These are phyloP conservation scores for Phaedon cochleariae DNA, from an alignment of 2,888 invertebrate species.

Conservation along the genomic window DNA sequence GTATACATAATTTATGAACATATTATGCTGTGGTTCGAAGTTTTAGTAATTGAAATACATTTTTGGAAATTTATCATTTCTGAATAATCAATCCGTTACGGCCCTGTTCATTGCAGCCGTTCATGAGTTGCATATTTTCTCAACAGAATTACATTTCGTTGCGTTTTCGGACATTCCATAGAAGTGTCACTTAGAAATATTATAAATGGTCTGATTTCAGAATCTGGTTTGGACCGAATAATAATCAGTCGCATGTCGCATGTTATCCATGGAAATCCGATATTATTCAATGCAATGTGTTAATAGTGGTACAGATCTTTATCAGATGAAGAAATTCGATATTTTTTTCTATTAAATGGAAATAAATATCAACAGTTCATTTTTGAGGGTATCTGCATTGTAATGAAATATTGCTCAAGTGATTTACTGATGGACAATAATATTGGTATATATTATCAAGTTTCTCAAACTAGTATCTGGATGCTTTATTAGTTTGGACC, in stretches of 20 bases:
- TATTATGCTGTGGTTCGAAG: too few species aligned
- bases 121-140: constrained; percentile 59
- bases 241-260: constrained; percentile 51
- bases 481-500: too few species aligned
- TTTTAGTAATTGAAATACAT: too few species aligned
- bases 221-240: constrained; percentile 49
- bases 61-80: constrained; percentile 15
- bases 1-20: too few species aligned
- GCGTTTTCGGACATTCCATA: constrained; percentile 56
- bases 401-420: too few species aligned
- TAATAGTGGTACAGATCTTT: constrained; percentile 28
- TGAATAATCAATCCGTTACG: too few species aligned
- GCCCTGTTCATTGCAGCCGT: constrained; percentile 52
- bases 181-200: constrained; percentile 61
- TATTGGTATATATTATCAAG: too few species aligned
- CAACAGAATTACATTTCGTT: constrained; percentile 51
- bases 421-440: too few species aligned
- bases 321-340: constrained; percentile 29
- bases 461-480: too few species aligned
- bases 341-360: constrained; percentile 6
- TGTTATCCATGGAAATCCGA: constrained; percentile 52
- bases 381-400: too few species aligned
- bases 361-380: neutral
- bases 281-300: constrained; percentile 45
- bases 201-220: constrained; percentile 59